Base-by-base conservation (phyloP, 1,140 invertebrate genomes). In the Laodelphax striatellus region DNA sequence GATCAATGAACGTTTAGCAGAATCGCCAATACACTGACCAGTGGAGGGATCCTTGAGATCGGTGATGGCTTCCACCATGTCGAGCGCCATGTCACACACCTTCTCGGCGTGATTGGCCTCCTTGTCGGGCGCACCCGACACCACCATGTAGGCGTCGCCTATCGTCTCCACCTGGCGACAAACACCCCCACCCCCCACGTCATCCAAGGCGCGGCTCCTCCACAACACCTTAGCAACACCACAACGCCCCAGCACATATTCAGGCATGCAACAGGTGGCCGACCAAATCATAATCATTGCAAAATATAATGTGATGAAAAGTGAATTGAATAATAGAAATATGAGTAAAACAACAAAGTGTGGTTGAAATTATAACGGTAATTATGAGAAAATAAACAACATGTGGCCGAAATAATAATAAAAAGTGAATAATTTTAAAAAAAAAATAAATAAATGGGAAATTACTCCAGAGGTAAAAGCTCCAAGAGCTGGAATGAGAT, bases 91-190 rank as follows among this genome's bases (percentile, higher is more conserved):
- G 71, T 95, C 88, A 68, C 94, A 97, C 14, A 98, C 92, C 65
- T 88, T 86, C 71, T 93, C 88, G 0, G 93, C 93, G 70, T 98
- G 95, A 70, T 93, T 88, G 43, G 79, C 80, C 71, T 92, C 34
- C 66, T 87, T 86, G 60, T 94, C 90, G 0, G 95, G 95, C 13
- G 94, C 90, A 0, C 95, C 96, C 14, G 90, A 92, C 1, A 97
- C 93, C 1, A 96, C 92, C 93, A 97, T 97, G 69, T 97, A 97
- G 0, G 94, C 93, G 71, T 96, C 93, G 0, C 94, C 94, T 66
- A 97, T 97, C 0, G 94, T 97, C 75, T 97, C 95, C 8, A 97
- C 92, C 91, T 94, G 56, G 17, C 55, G 64, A 55, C 44, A 52
- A 61, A 41, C 46, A 60, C 31, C 52, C 28, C 11, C 59, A 10